phyloP scores from a whole-genome alignment of 1,140 invertebrate species.

The Zaprionus capensis region DNA sequence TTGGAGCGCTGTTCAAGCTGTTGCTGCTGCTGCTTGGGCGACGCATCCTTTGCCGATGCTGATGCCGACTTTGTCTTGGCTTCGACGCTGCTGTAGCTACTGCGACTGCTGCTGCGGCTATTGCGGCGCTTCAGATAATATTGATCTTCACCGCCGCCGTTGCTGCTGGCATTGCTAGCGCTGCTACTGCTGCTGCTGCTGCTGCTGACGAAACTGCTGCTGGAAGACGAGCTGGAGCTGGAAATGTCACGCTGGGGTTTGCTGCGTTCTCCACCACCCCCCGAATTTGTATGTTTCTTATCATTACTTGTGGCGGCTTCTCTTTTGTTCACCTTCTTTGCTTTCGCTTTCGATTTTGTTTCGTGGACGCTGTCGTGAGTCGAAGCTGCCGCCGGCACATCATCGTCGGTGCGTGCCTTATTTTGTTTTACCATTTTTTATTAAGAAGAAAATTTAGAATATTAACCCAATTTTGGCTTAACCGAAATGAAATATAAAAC shows the following conservation, averaged over 20 bases:
- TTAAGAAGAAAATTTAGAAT: background rate
- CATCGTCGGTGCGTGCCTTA: constrained; percentile 11
- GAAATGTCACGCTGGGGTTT: constrained; percentile 29
- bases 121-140: background rate
- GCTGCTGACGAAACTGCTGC: constrained; percentile 12
- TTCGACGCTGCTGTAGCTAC: constrained; percentile 23
- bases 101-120: constrained; percentile 18
- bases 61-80: background rate
- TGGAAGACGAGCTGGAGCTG: constrained; percentile 38
- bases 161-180: constrained; percentile 12
- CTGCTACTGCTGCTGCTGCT: constrained; percentile 11
- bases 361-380: constrained; percentile 19
- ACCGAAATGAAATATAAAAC: constrained; percentile 26
- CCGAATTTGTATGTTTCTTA: constrained; percentile 2
- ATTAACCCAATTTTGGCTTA: background rate
- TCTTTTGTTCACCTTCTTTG: constrained; percentile 15
- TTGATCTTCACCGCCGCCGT: constrained; percentile 6
- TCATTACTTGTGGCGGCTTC: constrained; percentile 11
- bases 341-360: constrained; percentile 4
- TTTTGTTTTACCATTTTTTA: constrained; percentile 29
- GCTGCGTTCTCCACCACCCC: background rate
- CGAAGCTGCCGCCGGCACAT: constrained; percentile 1
- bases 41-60: background rate
- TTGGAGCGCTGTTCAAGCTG: constrained; percentile 67
- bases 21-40: constrained; percentile 15